Percentiles rank a stretch among this genome's conserved stretches.
phyloP scores from a whole-genome alignment of 2,113 vertebrate genomes.

The Calidris pygmaea region DNA sequence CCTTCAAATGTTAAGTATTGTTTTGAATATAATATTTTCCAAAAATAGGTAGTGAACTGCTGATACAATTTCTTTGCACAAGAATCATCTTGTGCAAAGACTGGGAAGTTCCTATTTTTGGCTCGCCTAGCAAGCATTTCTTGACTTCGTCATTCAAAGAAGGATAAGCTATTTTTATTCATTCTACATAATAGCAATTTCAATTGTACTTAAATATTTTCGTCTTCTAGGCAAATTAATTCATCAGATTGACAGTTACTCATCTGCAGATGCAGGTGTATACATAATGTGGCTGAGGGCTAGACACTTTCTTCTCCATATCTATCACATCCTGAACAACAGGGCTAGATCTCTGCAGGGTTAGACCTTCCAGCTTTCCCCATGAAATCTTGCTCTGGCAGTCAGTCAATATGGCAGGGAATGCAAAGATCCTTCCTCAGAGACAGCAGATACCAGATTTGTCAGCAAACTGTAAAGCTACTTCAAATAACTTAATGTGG shows the following conservation, averaged over 20 bases:
- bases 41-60: neutral
- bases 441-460: neutral
- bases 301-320: neutral
- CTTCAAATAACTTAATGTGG: neutral
- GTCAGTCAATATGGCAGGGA: neutral
- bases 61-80: neutral
- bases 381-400: neutral
- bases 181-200: neutral
- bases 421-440: neutral
- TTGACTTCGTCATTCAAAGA: neutral
- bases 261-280: neutral
- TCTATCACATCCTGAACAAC: neutral
- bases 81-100: neutral
- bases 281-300: neutral
- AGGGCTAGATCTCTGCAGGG: neutral
- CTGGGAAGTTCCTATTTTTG: neutral
- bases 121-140: neutral
- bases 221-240: neutral
- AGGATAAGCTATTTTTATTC: neutral
- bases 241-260: neutral
- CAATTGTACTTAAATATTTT: neutral
- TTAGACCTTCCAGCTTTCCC: neutral
- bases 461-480: neutral
- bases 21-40: neutral
- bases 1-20: neutral